A percentile compares a stretch with the other conserved stretches of the same genome.
phyloP scores from a whole-genome alignment of 2,888 invertebrate species.

The Tortrix viridana region DNA sequence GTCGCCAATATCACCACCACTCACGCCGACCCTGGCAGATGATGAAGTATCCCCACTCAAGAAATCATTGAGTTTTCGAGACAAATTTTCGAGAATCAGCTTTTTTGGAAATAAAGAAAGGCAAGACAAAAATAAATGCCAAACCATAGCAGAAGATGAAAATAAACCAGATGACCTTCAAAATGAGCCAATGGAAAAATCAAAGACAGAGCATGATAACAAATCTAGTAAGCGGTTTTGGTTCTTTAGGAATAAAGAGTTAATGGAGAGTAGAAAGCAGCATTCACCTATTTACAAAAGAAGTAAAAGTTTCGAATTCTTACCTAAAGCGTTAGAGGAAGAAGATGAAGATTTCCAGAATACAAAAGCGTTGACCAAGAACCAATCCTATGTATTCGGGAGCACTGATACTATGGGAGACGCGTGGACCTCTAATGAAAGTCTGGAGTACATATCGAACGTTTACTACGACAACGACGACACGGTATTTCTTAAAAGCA shows the following conservation, averaged over 20 bases:
- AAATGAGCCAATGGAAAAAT: conserved; percentile 41
- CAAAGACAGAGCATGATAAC: conserved; percentile 57
- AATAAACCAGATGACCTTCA: conserved; percentile 41
- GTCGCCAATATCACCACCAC: conserved; percentile 56
- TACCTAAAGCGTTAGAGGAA: conserved; percentile 66
- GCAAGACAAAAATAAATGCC: conserved; percentile 59
- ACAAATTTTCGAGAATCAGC: conserved; percentile 68
- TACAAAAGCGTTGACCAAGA: conserved; percentile 51
- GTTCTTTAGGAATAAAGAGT: conserved; percentile 71
- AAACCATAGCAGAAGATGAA: conserved; percentile 61
- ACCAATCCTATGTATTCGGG: conserved; percentile 63
- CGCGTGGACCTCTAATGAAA: conserved; percentile 69
- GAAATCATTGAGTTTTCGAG: conserved; percentile 76
- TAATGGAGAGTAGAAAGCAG: conserved; percentile 53
- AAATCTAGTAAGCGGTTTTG: conserved; percentile 73
- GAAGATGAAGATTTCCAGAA: conserved; percentile 46
- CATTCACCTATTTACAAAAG: conserved; percentile 64
- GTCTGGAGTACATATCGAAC: conserved; percentile 68
- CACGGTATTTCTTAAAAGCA: conserved; percentile 67
- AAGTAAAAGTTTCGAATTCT: conserved; percentile 78
- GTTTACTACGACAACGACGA: conserved; percentile 70
- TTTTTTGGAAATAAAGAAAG: conserved; percentile 68
- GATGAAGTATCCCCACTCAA: conserved; percentile 64
- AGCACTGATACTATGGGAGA: conserved; percentile 69
- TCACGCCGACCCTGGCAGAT: conserved; percentile 52